A percentile compares a stretch with the other conserved stretches of the same genome.
Evolutionary conservation across 2,888 invertebrate species (phyloP).

Genomic region (Timema cristinae): DNA sequence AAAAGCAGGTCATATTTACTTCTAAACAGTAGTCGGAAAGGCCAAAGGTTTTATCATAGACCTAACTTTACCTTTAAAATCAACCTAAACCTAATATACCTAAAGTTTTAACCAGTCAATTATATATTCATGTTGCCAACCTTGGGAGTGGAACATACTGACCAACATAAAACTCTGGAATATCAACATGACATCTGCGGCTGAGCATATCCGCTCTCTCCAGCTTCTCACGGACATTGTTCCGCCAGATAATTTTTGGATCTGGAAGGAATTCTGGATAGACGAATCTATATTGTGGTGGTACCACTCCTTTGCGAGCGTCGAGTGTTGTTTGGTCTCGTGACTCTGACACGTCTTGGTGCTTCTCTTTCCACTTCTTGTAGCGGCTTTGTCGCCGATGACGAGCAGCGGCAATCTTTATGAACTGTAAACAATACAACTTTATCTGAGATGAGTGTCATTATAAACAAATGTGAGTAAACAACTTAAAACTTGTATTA

Average conservation of each 20-base stretch:
- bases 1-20: no score
- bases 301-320: constrained; percentile 20
- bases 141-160: constrained; percentile 39
- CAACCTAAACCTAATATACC: no score
- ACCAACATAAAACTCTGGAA: constrained; percentile 99
- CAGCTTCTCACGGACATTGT: constrained; percentile 77
- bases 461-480: no score
- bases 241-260: constrained; percentile 72
- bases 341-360: no score
- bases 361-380: no score
- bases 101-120: neutral
- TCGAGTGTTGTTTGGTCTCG: neutral
- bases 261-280: constrained; percentile 94
- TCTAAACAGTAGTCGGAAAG: no score
- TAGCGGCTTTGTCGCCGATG: no score
- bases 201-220: constrained; percentile 92
- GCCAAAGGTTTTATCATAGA: no score
- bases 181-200: constrained; percentile 72
- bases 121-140: neutral
- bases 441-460: no score
- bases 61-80: neutral
- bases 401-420: no score
- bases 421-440: no score
- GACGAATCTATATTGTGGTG: constrained; percentile 56
- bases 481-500: no score